Percentiles rank a stretch among this genome's conserved stretches.
Evolutionary conservation across 2,888 invertebrate genomes (phyloP).

Genomic region (Acrobasis suavella): DNA sequence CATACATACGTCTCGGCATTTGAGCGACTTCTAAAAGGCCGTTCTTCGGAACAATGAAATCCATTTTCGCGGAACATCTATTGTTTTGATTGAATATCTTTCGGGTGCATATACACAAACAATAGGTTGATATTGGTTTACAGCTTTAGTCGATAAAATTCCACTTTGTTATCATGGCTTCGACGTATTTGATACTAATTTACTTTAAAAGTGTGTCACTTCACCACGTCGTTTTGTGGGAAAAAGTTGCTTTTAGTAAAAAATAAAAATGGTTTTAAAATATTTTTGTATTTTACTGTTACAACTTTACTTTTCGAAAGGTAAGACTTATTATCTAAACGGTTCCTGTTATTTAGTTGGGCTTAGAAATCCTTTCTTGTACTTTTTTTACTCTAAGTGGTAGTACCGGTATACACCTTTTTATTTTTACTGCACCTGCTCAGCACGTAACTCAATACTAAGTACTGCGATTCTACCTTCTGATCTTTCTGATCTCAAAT

Average conservation of each 20-base stretch:
- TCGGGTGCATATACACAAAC: constrained; percentile 62
- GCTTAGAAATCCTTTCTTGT: no score
- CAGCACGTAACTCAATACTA: no score
- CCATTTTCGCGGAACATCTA: constrained; percentile 59
- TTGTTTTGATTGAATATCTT: constrained; percentile 68
- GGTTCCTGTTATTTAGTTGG: no score
- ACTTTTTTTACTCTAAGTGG: no score
- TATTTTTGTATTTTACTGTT: constrained; percentile 7
- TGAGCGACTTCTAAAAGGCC: constrained; percentile 30
- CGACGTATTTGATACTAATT: constrained; percentile 33
- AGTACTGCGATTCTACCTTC: no score
- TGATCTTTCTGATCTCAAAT: no score
- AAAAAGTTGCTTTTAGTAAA: not conserved
- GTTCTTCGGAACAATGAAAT: constrained; percentile 54
- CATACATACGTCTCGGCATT: constrained; percentile 20
- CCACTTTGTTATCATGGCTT: constrained; percentile 33
- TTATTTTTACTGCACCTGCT: no score
- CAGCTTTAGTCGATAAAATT: constrained; percentile 56
- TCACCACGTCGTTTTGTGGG: not conserved
- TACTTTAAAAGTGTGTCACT: constrained; percentile 13
- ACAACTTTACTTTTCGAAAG: constrained; percentile 6
- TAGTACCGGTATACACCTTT: no score
- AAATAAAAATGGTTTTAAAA: constrained; percentile 17
- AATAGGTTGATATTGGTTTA: constrained; percentile 66
- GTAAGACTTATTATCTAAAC: not conserved